These are phyloP conservation scores for Venustaconcha ellipsiformis DNA, from an alignment of 1,140 invertebrate species.

Conservation along the genomic window DNA sequence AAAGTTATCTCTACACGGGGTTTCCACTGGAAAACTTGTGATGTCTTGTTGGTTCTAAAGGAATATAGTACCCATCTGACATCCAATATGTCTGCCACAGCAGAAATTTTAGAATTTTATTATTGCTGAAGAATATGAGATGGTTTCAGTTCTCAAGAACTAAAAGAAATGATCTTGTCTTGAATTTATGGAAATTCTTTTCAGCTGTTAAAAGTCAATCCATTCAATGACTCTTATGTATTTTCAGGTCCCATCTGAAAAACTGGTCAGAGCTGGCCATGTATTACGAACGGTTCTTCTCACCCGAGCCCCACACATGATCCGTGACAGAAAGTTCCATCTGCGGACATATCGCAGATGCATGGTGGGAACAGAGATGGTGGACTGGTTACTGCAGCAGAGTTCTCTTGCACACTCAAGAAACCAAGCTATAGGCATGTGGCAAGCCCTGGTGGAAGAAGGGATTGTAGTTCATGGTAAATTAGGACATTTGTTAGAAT, in stretches of 20 bases:
- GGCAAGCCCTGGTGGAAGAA: conserved; percentile 87
- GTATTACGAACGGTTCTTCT: conserved; percentile 79
- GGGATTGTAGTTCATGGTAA: conserved; percentile 83
- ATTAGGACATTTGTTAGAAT: conserved; percentile 23
- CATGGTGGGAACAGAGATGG: conserved; percentile 78
- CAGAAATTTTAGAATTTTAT: too few relatives aligned
- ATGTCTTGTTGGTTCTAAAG: too few relatives aligned
- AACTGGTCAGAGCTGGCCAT: conserved; percentile 78
- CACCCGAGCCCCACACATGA: conserved; percentile 75
- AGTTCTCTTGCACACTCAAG: conserved; percentile 72
- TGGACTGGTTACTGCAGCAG: conserved; percentile 80
- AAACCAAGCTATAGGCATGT: conserved; percentile 83
- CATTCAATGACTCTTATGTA: background rate
- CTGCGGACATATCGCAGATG: conserved; percentile 70
- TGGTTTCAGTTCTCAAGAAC: too few relatives aligned
- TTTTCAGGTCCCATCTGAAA: conserved; percentile 73
- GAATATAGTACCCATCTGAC: too few relatives aligned
- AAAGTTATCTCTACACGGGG: too few relatives aligned
- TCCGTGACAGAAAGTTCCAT: conserved; percentile 75
- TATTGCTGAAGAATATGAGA: too few relatives aligned
- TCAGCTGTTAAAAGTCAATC: too few relatives aligned
- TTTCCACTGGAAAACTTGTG: too few relatives aligned
- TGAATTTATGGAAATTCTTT: too few relatives aligned
- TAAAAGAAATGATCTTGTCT: too few relatives aligned
- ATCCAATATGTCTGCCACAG: too few relatives aligned